Evolutionary conservation across 2,888 invertebrate species (phyloP).

Genomic region (Allacma fusca): DNA sequence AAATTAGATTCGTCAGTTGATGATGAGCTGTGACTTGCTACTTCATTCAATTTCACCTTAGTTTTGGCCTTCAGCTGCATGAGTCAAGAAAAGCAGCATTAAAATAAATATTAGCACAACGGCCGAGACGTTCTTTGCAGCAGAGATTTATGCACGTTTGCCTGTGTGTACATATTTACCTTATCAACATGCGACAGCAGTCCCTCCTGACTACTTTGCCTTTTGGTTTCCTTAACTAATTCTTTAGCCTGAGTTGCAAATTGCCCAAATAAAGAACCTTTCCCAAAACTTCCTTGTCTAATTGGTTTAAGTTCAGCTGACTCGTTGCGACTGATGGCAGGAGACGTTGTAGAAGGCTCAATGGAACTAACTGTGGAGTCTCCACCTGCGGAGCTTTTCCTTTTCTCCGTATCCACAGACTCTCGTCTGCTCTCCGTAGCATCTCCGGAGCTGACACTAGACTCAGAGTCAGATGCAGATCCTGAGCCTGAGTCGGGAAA

Average conservation of each 20-base stretch:
- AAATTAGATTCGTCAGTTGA: slow-evolving; percentile 69
- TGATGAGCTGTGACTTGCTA: slow-evolving; percentile 62
- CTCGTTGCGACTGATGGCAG: not conserved
- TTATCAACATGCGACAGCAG: slow-evolving; percentile 86
- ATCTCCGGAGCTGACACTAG: slow-evolving; percentile 63
- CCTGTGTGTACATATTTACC: slow-evolving; percentile 66
- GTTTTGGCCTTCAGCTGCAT: slow-evolving; percentile 71
- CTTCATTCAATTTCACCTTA: slow-evolving; percentile 72
- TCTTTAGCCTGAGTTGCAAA: slow-evolving; percentile 89
- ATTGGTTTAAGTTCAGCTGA: slow-evolving; percentile 66
- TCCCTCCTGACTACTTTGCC: slow-evolving; percentile 89
- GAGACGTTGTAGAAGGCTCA: not conserved
- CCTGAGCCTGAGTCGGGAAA: slow-evolving; percentile 52
- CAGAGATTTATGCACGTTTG: not conserved
- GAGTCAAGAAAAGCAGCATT: not conserved
- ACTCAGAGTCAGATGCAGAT: slow-evolving; percentile 58
- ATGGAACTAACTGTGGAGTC: not conserved
- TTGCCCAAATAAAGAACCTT: slow-evolving; percentile 79
- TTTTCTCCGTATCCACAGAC: slow-evolving; percentile 49
- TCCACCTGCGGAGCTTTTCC: slow-evolving; percentile 37
- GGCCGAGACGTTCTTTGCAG: not conserved
- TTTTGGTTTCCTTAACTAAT: slow-evolving; percentile 83
- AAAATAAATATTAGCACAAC: not conserved
- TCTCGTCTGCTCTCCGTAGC: slow-evolving; percentile 54
- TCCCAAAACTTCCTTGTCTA: slow-evolving; percentile 60